phyloP scores from a whole-genome alignment of 2,797 vertebrate genomes.

The Intellagama lesueurii region DNA sequence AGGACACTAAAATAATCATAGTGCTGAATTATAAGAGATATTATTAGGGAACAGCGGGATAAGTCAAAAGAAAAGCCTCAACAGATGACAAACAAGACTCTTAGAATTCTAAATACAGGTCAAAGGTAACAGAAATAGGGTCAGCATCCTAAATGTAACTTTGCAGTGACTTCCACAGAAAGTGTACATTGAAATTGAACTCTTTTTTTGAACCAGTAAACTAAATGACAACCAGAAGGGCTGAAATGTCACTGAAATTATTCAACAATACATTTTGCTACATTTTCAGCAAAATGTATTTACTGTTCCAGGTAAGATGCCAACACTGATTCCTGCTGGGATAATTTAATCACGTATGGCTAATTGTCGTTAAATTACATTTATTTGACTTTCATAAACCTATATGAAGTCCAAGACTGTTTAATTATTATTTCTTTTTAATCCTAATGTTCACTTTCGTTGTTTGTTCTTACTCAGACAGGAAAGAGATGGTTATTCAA shows the following conservation, averaged over 20 bases:
- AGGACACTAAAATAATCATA: too few relatives aligned
- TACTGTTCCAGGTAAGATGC: constrained; percentile 37
- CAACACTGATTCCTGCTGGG: constrained; percentile 60
- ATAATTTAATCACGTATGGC: constrained; percentile 65
- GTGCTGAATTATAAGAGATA: too few relatives aligned
- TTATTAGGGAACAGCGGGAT: too few relatives aligned
- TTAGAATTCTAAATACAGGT: neutral
- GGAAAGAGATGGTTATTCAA: constrained; percentile 24
- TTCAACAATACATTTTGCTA: constrained; percentile 49
- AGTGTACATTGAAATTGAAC: neutral
- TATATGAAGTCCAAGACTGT: constrained; percentile 52
- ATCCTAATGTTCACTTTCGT: constrained; percentile 55
- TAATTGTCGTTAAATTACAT: constrained; percentile 67
- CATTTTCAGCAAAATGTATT: constrained; percentile 34
- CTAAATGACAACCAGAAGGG: neutral
- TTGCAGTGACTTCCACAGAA: neutral
- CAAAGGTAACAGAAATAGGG: too few relatives aligned
- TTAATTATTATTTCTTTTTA: constrained; percentile 57
- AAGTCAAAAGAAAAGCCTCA: too few relatives aligned
- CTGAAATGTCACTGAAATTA: constrained; percentile 49
- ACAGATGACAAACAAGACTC: too few relatives aligned
- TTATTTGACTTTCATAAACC: constrained; percentile 58
- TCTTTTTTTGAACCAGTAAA: neutral
- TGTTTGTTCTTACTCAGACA: constrained; percentile 26
- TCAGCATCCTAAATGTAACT: too few relatives aligned